phyloP scores from a whole-genome alignment of 2,113 vertebrate genomes.

The Gopherus flavomarginatus region DNA sequence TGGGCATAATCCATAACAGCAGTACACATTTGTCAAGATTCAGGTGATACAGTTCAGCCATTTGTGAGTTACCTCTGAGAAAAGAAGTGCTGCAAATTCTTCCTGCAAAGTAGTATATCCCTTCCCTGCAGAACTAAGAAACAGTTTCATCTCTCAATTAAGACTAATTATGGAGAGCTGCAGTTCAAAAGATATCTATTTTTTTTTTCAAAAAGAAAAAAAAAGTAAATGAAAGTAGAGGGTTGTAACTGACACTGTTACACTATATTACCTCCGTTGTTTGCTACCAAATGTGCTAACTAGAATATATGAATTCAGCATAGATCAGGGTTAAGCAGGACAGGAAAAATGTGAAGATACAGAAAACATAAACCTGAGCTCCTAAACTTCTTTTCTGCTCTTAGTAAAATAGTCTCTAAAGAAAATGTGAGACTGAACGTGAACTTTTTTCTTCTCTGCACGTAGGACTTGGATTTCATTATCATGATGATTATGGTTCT shows the following conservation, averaged over 20 bases:
- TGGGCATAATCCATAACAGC: not conserved
- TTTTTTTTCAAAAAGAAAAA: not conserved
- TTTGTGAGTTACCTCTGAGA: not conserved
- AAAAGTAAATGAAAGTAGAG: not conserved
- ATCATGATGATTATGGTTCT: not conserved
- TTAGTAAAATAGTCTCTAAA: not conserved
- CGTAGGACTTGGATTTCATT: constrained; percentile 34
- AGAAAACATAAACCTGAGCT: not conserved
- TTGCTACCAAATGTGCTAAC: not conserved
- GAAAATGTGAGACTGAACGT: not conserved
- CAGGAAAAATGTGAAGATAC: not conserved
- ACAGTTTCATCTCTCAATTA: not conserved
- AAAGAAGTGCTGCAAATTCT: not conserved
- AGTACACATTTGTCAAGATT: not conserved
- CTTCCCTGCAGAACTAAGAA: not conserved
- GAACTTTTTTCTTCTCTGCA: constrained; percentile 23
- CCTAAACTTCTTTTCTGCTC: not conserved
- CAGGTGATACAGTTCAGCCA: not conserved
- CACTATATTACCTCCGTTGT: not conserved
- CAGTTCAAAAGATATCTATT: not conserved
- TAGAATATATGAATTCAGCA: not conserved
- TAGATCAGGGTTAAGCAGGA: not conserved
- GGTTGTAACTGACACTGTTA: not conserved
- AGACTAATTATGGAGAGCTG: not conserved
- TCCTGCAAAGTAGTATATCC: not conserved